Evolutionary conservation across 2,888 invertebrate species (phyloP).

Genomic region (Spicauda simplicius): DNA sequence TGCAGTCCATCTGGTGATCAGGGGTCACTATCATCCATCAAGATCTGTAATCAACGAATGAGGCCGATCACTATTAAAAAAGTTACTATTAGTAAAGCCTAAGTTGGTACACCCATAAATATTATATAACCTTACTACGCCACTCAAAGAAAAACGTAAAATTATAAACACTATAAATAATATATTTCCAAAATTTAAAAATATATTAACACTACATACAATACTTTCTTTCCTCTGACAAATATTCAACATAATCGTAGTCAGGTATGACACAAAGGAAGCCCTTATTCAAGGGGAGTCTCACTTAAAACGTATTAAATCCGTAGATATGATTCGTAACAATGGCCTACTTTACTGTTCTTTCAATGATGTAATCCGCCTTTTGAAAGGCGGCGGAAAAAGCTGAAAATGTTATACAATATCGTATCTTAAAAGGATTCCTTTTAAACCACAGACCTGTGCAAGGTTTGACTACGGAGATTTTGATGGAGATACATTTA

Average conservation of each 20-base stretch:
- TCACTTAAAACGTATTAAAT: constrained; percentile 20
- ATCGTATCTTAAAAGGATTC: constrained; percentile 17
- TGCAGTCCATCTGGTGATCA: no score
- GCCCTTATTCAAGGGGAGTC: constrained; percentile 7
- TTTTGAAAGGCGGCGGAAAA: constrained; percentile 49
- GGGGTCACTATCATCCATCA: no score
- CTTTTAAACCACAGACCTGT: background rate
- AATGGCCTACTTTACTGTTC: constrained; percentile 52
- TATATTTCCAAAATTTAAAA: no score
- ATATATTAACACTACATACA: background rate
- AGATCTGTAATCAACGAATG: no score
- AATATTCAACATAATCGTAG: constrained; percentile 4
- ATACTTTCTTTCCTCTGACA: background rate
- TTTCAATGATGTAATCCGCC: constrained; percentile 52
- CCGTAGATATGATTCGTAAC: constrained; percentile 42
- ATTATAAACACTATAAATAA: no score
- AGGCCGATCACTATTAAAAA: no score
- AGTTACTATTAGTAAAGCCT: no score
- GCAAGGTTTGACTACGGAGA: no score
- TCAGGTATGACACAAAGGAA: constrained; percentile 1
- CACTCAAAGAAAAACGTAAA: no score
- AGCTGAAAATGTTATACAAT: constrained; percentile 42
- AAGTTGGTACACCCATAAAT: no score
- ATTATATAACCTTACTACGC: no score
- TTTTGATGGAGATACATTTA: background rate